These are phyloP conservation scores for Uropsilus gracilis DNA, from an alignment of 2,113 vertebrate species.

Conservation along the genomic window DNA sequence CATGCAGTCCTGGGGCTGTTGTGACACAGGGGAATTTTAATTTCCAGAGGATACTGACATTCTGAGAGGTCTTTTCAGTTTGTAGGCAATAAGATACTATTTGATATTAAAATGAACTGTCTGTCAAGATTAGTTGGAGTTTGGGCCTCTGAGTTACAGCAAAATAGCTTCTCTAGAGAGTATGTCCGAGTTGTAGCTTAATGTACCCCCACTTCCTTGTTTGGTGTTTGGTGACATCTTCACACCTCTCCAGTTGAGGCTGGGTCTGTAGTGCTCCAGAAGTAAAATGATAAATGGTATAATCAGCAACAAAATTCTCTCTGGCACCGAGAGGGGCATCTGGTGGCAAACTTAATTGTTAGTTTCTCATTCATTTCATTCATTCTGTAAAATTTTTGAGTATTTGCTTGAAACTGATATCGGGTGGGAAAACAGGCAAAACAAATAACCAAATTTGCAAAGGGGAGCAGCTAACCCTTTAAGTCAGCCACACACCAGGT, in stretches of 20 bases:
- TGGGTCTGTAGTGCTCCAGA: neutral
- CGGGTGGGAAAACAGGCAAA: no score
- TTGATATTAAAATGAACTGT: neutral
- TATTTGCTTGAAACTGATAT: no score
- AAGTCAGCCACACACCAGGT: no score
- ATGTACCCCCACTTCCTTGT: no score
- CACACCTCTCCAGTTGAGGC: neutral
- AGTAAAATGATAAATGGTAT: neutral
- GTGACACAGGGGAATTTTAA: neutral
- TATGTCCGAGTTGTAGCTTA: rapidly evolving
- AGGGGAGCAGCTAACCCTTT: no score
- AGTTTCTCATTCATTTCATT: neutral
- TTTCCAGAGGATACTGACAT: neutral
- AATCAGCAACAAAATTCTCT: neutral
- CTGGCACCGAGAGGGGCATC: neutral
- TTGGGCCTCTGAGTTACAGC: neutral
- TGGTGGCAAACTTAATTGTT: neutral
- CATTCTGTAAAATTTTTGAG: neutral
- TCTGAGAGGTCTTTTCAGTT: conserved; percentile 17
- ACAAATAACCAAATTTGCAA: no score
- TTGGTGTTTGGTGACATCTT: neutral
- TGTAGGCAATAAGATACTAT: neutral
- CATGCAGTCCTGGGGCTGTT: rapidly evolving
- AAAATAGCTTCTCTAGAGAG: neutral
- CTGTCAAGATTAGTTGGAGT: neutral